phyloP scores from a whole-genome alignment of 2,888 invertebrate genomes.

The Linnaemya vulpina region DNA sequence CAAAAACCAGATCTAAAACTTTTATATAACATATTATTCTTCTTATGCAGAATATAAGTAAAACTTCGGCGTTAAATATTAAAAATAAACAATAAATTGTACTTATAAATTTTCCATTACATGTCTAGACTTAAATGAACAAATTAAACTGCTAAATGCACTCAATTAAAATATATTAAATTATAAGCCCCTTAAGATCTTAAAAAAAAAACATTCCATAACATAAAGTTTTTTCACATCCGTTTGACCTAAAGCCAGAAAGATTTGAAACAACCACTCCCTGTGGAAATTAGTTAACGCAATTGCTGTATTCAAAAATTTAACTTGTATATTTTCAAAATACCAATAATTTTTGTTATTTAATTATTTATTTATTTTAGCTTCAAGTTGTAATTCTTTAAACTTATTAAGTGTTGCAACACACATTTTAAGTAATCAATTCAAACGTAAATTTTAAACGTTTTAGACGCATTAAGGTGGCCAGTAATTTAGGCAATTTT shows the following conservation, averaged over 20 bases:
- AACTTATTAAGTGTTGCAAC: constrained; percentile 57
- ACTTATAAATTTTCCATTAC: constrained; percentile 41
- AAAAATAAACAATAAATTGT: background rate
- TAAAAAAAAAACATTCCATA: background rate
- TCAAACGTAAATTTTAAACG: constrained; percentile 45
- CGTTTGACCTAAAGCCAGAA: background rate
- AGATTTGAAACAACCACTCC: constrained; percentile 6
- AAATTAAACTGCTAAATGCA: background rate
- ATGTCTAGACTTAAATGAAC: background rate
- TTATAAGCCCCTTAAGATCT: background rate
- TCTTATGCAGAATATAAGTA: too few relatives aligned
- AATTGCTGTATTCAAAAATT: constrained; percentile 2
- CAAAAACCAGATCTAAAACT: too few relatives aligned
- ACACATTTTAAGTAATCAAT: constrained; percentile 33
- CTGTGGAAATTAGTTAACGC: background rate
- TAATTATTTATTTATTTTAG: constrained; percentile 57
- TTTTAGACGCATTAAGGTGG: constrained; percentile 52
- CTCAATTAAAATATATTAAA: background rate
- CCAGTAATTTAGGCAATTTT: constrained; percentile 45
- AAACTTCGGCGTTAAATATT: too few relatives aligned
- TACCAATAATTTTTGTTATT: constrained; percentile 25
- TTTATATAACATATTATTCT: too few relatives aligned
- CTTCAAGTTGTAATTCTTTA: constrained; percentile 20
- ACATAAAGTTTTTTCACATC: background rate
- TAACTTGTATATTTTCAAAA: constrained; percentile 20